These are phyloP conservation scores for Myotis findleyi DNA, from an alignment of 2,797 vertebrate genomes.

Conservation along the genomic window DNA sequence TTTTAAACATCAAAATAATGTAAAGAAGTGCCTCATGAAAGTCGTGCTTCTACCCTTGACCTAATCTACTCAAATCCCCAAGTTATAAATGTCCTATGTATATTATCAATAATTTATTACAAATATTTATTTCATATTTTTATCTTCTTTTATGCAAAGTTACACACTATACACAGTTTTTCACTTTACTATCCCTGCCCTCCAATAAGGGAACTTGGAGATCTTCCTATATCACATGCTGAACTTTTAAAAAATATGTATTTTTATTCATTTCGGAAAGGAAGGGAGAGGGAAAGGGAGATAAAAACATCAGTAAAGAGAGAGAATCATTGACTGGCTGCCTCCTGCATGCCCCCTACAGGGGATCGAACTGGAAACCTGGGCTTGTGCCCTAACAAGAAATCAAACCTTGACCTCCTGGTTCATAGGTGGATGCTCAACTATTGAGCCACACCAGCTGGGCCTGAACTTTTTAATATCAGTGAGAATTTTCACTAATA, in stretches of 20 bases:
- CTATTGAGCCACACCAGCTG: no score
- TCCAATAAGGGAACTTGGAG: background rate
- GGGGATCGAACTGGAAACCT: no score
- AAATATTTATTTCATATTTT: constrained; percentile 23
- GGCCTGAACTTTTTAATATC: background rate
- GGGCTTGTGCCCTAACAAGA: no score
- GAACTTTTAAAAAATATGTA: background rate
- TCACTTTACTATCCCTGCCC: background rate
- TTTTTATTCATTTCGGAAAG: no score
- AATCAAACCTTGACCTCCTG: no score
- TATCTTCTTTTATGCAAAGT: background rate
- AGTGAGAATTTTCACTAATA: background rate
- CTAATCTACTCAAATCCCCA: background rate
- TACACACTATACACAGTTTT: background rate
- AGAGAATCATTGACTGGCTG: no score
- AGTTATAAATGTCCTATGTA: background rate
- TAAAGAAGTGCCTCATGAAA: background rate
- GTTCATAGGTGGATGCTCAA: no score
- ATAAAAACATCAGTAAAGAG: no score
- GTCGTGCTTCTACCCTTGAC: background rate
- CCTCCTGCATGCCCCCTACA: no score
- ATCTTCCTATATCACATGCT: background rate
- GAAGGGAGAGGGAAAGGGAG: no score
- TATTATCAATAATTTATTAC: background rate
- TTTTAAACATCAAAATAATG: background rate